Percentiles rank a stretch among this genome's conserved stretches.
Conservation (phyloP, 2,888 invertebrate genomes). For the Syrphus vitripennis region DNA sequence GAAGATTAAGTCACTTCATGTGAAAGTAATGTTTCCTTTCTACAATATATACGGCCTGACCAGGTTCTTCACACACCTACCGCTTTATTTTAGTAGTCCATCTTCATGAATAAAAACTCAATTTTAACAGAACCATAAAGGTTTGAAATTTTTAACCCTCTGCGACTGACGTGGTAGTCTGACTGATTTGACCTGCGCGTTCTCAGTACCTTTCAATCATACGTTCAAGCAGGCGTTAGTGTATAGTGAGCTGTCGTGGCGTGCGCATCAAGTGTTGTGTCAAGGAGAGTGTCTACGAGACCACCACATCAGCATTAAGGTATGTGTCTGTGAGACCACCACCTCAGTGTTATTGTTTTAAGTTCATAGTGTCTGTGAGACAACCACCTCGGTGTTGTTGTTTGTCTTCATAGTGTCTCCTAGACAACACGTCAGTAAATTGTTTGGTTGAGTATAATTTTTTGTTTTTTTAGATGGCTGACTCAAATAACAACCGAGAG, state of each 20-base stretch:
- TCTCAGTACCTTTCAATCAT: slow-evolving; percentile 29
- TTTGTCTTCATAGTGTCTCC: slow-evolving; percentile 15
- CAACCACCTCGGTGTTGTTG: slow-evolving; percentile 4
- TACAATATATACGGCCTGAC: too few species aligned
- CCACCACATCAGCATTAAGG: neutral
- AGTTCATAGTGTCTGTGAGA: neutral
- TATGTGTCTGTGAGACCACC: neutral
- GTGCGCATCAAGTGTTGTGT: slow-evolving; percentile 13
- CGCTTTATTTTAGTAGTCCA: too few species aligned
- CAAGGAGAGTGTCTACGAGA: slow-evolving; percentile 6
- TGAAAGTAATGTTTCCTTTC: too few species aligned
- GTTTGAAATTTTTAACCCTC: too few species aligned
- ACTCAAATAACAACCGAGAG: slow-evolving; percentile 6
- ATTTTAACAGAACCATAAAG: too few species aligned
- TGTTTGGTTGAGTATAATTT: slow-evolving; percentile 2
- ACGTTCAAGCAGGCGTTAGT: slow-evolving; percentile 20
- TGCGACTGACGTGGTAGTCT: too few species aligned
- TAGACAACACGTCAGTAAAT: slow-evolving; percentile 12
- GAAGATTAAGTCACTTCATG: too few species aligned
- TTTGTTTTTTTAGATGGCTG: slow-evolving; percentile 21
- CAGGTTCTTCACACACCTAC: too few species aligned
- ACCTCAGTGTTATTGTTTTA: neutral
- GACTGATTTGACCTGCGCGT: neutral
- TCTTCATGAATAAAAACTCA: too few species aligned
- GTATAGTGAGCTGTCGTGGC: slow-evolving; percentile 8